Evolutionary conservation across 2,888 invertebrate genomes (phyloP).

Genomic region (Plutella xylostella): DNA sequence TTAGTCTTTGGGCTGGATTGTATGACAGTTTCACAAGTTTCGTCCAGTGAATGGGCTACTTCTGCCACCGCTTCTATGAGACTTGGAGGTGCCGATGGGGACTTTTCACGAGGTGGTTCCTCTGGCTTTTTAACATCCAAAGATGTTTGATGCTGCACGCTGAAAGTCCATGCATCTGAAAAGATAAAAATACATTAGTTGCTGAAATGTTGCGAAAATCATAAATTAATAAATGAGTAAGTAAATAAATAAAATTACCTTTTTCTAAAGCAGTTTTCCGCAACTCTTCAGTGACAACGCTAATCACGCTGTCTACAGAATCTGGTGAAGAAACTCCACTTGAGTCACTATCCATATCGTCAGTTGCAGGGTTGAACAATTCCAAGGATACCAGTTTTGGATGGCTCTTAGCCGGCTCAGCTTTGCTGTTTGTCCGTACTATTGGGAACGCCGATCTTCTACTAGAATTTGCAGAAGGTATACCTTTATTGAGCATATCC

Average conservation of each 20-base stretch:
- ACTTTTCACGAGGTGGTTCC: slow-evolving; percentile 26
- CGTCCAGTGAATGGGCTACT: slow-evolving; percentile 74
- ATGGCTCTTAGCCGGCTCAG: slow-evolving; percentile 74
- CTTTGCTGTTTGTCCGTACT: slow-evolving; percentile 75
- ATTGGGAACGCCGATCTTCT: slow-evolving; percentile 74
- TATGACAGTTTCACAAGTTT: slow-evolving; percentile 76
- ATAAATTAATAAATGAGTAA: not conserved
- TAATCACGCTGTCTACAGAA: slow-evolving; percentile 88
- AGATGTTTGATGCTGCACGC: slow-evolving; percentile 23
- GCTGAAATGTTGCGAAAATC: not conserved
- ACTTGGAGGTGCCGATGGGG: slow-evolving; percentile 42
- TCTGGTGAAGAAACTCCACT: slow-evolving; percentile 90
- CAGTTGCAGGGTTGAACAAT: slow-evolving; percentile 90
- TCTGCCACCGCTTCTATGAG: slow-evolving; percentile 76
- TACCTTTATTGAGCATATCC: slow-evolving; percentile 76
- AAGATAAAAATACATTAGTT: not conserved
- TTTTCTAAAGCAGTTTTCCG: slow-evolving; percentile 54
- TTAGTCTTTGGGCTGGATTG: slow-evolving; percentile 71
- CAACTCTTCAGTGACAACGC: slow-evolving; percentile 76
- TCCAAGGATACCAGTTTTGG: slow-evolving; percentile 85
- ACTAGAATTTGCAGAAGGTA: slow-evolving; percentile 67
- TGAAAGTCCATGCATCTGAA: too few relatives aligned
- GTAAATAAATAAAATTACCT: slow-evolving; percentile 31
- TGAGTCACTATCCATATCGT: slow-evolving; percentile 91
- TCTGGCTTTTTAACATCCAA: slow-evolving; percentile 35